Evolutionary conservation across 2,797 vertebrate genomes (phyloP).

Genomic region (Sphaeramia orbicularis): DNA sequence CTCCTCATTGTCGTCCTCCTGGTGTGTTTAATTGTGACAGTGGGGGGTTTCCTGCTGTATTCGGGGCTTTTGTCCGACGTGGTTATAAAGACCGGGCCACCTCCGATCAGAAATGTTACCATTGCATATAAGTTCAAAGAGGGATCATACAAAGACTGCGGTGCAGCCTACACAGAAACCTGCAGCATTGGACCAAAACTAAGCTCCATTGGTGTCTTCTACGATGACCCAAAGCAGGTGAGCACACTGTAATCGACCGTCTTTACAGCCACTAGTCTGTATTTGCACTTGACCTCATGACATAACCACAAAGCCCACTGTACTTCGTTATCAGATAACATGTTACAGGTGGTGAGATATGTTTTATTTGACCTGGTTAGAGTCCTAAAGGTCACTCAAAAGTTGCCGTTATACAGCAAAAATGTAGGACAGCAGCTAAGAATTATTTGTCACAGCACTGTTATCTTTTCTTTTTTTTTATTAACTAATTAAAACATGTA

Average conservation of each 20-base stretch:
- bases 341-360: constrained; percentile 15
- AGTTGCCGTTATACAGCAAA: not conserved
- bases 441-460: too few species aligned
- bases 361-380: constrained; percentile 38
- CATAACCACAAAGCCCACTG: constrained; percentile 28
- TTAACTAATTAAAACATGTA: too few species aligned
- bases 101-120: constrained; percentile 88
- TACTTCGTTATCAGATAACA: constrained; percentile 57
- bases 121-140: constrained; percentile 94
- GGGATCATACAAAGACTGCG: constrained; percentile 89
- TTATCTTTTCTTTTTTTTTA: too few species aligned
- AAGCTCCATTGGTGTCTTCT: constrained; percentile 90
- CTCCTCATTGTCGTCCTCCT: constrained; percentile 84
- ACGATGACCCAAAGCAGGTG: constrained; percentile 91
- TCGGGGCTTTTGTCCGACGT: constrained; percentile 91
- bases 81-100: constrained; percentile 90
- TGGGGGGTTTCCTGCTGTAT: constrained; percentile 88
- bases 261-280: not conserved
- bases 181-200: constrained; percentile 92
- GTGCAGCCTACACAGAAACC: constrained; percentile 89
- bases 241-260: constrained; percentile 24
- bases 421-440: not conserved
- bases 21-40: constrained; percentile 83
- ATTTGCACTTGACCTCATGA: constrained; percentile 37
- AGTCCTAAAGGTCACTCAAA: constrained; percentile 24